phyloP scores from a whole-genome alignment of 2,888 invertebrate species.

The Drosophila mimetica region DNA sequence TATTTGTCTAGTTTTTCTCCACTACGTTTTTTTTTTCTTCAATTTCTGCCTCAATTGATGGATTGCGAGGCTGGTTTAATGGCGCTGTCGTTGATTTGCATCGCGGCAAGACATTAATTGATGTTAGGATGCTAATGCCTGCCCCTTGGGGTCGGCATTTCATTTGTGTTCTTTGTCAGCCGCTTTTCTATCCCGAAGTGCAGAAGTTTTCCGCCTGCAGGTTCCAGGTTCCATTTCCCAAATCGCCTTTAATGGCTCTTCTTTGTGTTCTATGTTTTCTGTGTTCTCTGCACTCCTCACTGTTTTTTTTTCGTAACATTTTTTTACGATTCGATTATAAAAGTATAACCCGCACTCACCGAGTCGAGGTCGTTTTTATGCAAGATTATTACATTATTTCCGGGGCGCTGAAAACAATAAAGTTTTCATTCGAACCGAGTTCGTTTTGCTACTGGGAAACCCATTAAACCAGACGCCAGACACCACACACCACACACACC shows the following conservation, averaged over 20 bases:
- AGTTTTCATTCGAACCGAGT: slow-evolving; percentile 61
- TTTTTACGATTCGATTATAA: slow-evolving; percentile 77
- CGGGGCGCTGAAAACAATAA: slow-evolving; percentile 68
- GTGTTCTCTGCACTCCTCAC: slow-evolving; percentile 4
- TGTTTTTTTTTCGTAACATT: slow-evolving; percentile 11
- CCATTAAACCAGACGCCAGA: slow-evolving; percentile 63
- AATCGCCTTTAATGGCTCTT: slow-evolving; percentile 29
- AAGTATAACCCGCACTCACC: slow-evolving; percentile 59
- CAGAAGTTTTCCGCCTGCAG: slow-evolving; percentile 21
- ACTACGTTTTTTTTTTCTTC: background rate
- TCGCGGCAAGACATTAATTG: slow-evolving; percentile 44
- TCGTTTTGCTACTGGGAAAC: slow-evolving; percentile 41
- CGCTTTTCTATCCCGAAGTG: slow-evolving; percentile 6
- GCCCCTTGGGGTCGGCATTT: slow-evolving; percentile 35
- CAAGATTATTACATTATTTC: slow-evolving; percentile 74
- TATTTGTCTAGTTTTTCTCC: slow-evolving; percentile 6
- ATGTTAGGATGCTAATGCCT: slow-evolving; percentile 39
- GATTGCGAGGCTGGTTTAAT: slow-evolving; percentile 35
- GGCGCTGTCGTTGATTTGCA: slow-evolving; percentile 37
- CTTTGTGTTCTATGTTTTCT: slow-evolving; percentile 3
- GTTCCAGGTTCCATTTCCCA: slow-evolving; percentile 43
- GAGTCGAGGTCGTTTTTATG: slow-evolving; percentile 54
- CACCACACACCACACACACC: background rate
- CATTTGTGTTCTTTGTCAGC: slow-evolving; percentile 27
- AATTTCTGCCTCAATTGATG: slow-evolving; percentile 32